Conservation (phyloP, 2,113 vertebrate species). For the Callospermophilus lateralis region DNA sequence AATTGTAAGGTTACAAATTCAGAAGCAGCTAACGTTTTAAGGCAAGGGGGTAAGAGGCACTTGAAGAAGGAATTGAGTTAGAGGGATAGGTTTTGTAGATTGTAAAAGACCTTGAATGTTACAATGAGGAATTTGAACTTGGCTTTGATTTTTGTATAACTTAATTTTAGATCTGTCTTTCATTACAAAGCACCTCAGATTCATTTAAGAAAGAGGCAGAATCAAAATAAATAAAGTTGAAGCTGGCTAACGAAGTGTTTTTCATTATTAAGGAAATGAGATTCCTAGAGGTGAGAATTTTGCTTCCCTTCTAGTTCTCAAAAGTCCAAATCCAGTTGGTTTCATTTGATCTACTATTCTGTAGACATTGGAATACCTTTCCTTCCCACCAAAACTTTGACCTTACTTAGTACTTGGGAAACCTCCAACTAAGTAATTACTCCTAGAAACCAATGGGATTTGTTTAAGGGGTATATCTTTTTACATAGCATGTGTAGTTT, state of each 20-base stretch:
- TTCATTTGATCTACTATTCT: conserved; percentile 35
- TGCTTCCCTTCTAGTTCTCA: neutral
- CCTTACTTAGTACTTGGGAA: conserved; percentile 33
- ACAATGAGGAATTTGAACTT: conserved; percentile 21
- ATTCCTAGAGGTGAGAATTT: conserved; percentile 38
- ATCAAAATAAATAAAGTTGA: conserved; percentile 27
- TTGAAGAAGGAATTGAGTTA: neutral
- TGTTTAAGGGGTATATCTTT: conserved; percentile 22
- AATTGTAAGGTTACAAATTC: neutral
- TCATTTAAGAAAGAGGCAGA: conserved; percentile 19
- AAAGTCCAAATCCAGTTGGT: neutral
- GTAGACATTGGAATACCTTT: neutral
- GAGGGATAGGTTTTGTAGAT: neutral
- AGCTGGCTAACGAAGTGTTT: conserved; percentile 2
- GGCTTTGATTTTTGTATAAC: conserved; percentile 48
- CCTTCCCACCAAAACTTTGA: neutral
- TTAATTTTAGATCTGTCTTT: conserved; percentile 11
- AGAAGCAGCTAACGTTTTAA: neutral
- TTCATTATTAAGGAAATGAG: conserved; percentile 36
- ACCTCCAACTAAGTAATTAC: neutral
- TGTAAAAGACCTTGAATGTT: conserved; percentile 26
- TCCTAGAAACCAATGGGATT: conserved; percentile 1
- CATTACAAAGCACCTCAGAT: conserved; percentile 14
- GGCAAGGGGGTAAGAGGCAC: neutral
- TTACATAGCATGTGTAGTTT: conserved; percentile 42